Base-by-base conservation (phyloP, 1,140 invertebrate species). In the Triops longicaudatus region DNA sequence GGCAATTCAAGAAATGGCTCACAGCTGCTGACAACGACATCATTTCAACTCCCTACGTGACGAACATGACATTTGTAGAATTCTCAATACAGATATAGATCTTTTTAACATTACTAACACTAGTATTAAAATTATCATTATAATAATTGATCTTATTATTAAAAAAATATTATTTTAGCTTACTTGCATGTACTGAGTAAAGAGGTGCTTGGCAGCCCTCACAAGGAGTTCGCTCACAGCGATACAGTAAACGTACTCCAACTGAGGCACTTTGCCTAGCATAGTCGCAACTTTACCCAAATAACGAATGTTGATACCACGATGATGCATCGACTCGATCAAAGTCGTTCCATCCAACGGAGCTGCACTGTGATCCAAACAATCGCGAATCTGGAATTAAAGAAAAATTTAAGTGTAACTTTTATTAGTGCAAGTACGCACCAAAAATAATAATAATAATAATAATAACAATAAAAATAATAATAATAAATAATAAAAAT, bases 281-380 rank as follows among this genome's bases (percentile, higher is more conserved):
- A 93, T 89, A 74, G 89, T 87, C 17, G 92, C 91, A 26, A 97
- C 88, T 86, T 93, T 92, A 31, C 96, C 96, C 74, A 99, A 87
- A 84, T 99, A 99, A 41, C 98, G 89, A 77, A 99, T 91, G 84
- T 99, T 99, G 80, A 99, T 98, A 76, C 98, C 98, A 80, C 93
- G 89, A 79, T 90, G 91, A 84, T 99, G 97, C 82, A 99, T 86
- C 1, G 94, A 91, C 83, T 98, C 96, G 1, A 93, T 90, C n/a
- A 99, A 86, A n/a, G 94, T 96, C 26, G 88, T 86, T 26, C 97
- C 97, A 86, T 99, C 97, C 89, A 98, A 95, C 3, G 96, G 94
- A 12, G 95, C 93, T 10, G 93, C 90, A 4, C 92, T 90, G 83
- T 98, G 96, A 83, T 98, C 94, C 80, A 96, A 85, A 81, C 94